Evolutionary conservation across 2,797 vertebrate species (phyloP).

Genomic region (Danio aesculapii): DNA sequence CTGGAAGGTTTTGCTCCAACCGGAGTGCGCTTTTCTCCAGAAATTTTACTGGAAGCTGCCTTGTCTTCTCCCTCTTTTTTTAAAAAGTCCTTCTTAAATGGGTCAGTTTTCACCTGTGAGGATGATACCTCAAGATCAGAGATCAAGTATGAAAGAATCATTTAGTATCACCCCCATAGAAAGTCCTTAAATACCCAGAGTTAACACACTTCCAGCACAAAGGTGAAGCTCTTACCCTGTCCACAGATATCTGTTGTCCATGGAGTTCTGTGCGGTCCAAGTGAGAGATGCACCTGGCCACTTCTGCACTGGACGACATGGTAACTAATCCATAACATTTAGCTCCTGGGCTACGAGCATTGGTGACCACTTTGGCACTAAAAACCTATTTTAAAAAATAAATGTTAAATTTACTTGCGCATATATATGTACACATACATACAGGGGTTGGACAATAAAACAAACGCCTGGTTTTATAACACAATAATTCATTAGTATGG

Average conservation of each 20-base stretch:
- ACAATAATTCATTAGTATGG: too few species aligned
- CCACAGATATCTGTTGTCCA: constrained; percentile 96
- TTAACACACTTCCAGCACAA: background rate
- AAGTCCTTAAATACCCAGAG: background rate
- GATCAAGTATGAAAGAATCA: background rate
- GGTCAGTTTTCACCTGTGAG: constrained; percentile 93
- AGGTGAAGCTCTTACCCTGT: constrained; percentile 83
- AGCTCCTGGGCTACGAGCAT: constrained; percentile 95
- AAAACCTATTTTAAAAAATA: constrained; percentile 81
- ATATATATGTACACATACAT: too few species aligned
- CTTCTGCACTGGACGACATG: constrained; percentile 94
- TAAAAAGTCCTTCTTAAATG: constrained; percentile 91
- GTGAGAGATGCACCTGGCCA: constrained; percentile 91
- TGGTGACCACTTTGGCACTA: constrained; percentile 97
- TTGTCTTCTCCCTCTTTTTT: constrained; percentile 95
- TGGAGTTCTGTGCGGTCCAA: constrained; percentile 96
- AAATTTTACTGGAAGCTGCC: constrained; percentile 79
- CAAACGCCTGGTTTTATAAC: too few species aligned
- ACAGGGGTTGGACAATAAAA: too few species aligned
- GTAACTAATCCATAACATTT: constrained; percentile 98
- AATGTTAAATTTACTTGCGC: too few species aligned
- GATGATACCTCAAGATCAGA: background rate
- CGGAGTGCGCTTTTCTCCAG: constrained; percentile 86
- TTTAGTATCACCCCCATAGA: background rate
- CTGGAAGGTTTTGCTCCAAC: constrained; percentile 80